Evolutionary conservation across 2,113 vertebrate species (phyloP).

Genomic region (Chaenocephalus aceratus): DNA sequence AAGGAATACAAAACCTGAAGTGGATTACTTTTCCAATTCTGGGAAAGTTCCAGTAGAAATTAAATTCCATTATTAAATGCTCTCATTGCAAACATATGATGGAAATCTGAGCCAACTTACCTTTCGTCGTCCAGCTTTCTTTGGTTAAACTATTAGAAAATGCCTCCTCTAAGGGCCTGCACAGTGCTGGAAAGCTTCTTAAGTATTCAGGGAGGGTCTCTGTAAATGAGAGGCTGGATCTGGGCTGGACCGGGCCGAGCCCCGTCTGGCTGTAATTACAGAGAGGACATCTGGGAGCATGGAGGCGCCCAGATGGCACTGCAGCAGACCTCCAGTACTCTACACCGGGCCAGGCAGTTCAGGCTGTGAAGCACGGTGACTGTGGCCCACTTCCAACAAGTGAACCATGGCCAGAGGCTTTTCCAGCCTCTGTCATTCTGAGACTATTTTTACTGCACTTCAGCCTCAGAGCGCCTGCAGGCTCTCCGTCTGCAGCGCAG

Average conservation of each 20-base stretch:
- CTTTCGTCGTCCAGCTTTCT: conserved; percentile 54
- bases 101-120: conserved; percentile 51
- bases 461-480: conserved; percentile 40
- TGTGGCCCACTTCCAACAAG: conserved; percentile 79
- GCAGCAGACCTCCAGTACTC: conserved; percentile 62
- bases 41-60: background rate
- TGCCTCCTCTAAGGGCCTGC: conserved; percentile 47
- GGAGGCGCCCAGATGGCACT: conserved; percentile 67
- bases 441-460: conserved; percentile 76
- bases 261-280: conserved; percentile 81
- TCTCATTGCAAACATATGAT: background rate
- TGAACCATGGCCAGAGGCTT: conserved; percentile 78
- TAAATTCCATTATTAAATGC: background rate
- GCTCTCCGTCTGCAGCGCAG: background rate
- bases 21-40: background rate
- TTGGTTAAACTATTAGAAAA: conserved; percentile 9
- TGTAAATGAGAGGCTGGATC: conserved; percentile 76
- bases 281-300: conserved; percentile 70
- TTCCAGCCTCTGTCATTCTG: conserved; percentile 83
- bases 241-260: conserved; percentile 68
- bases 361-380: conserved; percentile 49
- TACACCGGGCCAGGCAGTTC: conserved; percentile 10
- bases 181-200: conserved; percentile 67
- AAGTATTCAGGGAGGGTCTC: conserved; percentile 73
- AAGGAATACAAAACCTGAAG: background rate